Evolutionary conservation across 2,888 invertebrate genomes (phyloP), one percentile per base, ranked within the genome.

Genomic region (Chaetoderma sp.): DNA sequence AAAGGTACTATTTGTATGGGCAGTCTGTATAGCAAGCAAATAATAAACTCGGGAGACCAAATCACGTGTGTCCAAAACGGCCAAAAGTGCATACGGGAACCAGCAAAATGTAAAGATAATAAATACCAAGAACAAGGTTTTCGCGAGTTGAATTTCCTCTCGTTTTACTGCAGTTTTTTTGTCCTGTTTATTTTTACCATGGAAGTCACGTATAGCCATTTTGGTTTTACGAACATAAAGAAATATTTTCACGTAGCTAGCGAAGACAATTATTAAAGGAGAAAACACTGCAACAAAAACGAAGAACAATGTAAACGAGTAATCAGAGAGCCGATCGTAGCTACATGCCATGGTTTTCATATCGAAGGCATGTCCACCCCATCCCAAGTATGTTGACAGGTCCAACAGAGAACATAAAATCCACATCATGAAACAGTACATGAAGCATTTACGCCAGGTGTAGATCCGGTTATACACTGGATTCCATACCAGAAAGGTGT

Each of bases 381-480:
- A 55, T 8, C 55, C 55, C 23, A 55, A 21, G 21, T 33, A 55
- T 13, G 30, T 55, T 6, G 73, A 72, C 62, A 70, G n/a, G 21
- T 70, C 70, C 47, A 59, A 39, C 13, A 66, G 39, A 6, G 45
- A 32, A 21, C 47, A 32, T n/a, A 28, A 47, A 16, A 63, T 27
- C 70, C 70, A 70, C 50, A 67, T 30, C 2, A 25, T 18, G 1
- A 62, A 16, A n/a, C 56, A 54, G 13, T 63, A 63, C 13, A 58
- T 16, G 23, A 61, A 42, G n/a, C 52, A 52, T 21, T 60, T 63
- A 30, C 49, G 50, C 58, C 61, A 59, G 6, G 68, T 62, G 60
- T 50, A 68, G 23, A 68, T 58, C 6, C 50, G 21, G 6, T 25
- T 18, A 18, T 50, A 50, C 21, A 50, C 18, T 25, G 25, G 50